Conservation (phyloP, 2,113 vertebrate species). For the Ophthalmolycus amberensis region DNA sequence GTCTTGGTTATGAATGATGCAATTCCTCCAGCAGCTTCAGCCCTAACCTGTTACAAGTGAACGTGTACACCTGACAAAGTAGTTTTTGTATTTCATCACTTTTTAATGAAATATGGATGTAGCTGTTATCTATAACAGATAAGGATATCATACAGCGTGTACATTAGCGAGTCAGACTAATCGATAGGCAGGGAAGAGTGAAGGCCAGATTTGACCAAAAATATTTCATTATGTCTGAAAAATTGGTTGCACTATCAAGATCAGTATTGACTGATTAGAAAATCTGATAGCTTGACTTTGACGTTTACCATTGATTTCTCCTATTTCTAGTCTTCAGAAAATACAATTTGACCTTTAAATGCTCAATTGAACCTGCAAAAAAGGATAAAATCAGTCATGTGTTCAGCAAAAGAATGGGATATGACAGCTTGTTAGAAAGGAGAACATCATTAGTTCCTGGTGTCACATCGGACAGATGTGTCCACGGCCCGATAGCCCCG, state of each 20-base stretch:
- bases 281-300: conserved; percentile 62
- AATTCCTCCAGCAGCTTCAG: conserved; percentile 1
- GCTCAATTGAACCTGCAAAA: conserved; percentile 67
- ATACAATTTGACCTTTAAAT: conserved; percentile 76
- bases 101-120: conserved; percentile 46
- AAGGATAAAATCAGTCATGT: conserved; percentile 68
- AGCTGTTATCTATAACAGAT: conserved; percentile 34
- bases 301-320: conserved; percentile 67
- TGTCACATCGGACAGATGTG: conserved; percentile 67
- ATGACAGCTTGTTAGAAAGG: conserved; percentile 73
- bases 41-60: conserved; percentile 2
- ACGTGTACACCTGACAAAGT: neutral
- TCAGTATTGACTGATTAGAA: conserved; percentile 60
- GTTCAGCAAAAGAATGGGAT: conserved; percentile 56
- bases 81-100: conserved; percentile 32
- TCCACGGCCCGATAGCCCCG: conserved; percentile 62
- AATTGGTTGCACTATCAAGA: conserved; percentile 33
- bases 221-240: conserved; percentile 50
- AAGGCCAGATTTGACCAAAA: conserved; percentile 32
- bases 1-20: conserved; percentile 26
- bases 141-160: conserved; percentile 13
- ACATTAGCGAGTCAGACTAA: conserved; percentile 30
- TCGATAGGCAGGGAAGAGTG: conserved; percentile 24
- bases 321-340: conserved; percentile 49
- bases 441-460: conserved; percentile 74